Base-by-base conservation (phyloP, 1,140 invertebrate species). In the Anastatus disparis region DNA sequence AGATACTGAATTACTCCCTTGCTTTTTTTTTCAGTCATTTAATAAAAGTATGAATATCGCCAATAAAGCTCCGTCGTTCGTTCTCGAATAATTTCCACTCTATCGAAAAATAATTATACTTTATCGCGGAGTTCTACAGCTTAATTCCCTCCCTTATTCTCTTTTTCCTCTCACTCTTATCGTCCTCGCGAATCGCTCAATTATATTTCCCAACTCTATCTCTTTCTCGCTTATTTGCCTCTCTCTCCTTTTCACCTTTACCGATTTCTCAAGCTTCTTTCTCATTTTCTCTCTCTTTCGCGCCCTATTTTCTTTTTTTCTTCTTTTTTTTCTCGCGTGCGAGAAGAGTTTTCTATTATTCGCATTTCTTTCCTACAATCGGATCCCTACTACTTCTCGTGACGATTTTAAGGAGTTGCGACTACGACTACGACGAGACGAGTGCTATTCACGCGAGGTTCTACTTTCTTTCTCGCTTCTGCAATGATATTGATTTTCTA, bases 41-140 rank as follows among this genome's bases (percentile, higher is more conserved):
- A 85, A 85, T 85, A 85, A 85, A 84, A 85, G 83, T 85, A 85
- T 83, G 82, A 84, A 85, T 85, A 85, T 85, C 83, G 81, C 79
- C 83, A 82, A 85, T 85, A 84, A 84, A 61, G 55, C 81, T 84
- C 81, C 68, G 76, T 81, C 79, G 79, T 31, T 38, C 58, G 20
- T 82, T 84, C 81, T 77, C 76, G 78, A 82, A 83, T 85, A 85
- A 85, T 85, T 85, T 85, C 81, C 82, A 85, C 81, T 84, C 79
- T 84, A 85, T 85, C 81, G 83, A 83, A 85, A 84, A 84, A 85
- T 85, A 85, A 85, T 85, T 85, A 84, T 82, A 85, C 82, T 84
- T 85, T 83, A 85, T 83, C 79, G 77, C 76, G 69, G 78, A 79
- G 76, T 69, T 76, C 74, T 70, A 46, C 71, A 61, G 56, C 76